These are phyloP conservation scores for Cylindroiulus punctatus DNA, from an alignment of 2,888 invertebrate genomes.

Conservation along the genomic window DNA sequence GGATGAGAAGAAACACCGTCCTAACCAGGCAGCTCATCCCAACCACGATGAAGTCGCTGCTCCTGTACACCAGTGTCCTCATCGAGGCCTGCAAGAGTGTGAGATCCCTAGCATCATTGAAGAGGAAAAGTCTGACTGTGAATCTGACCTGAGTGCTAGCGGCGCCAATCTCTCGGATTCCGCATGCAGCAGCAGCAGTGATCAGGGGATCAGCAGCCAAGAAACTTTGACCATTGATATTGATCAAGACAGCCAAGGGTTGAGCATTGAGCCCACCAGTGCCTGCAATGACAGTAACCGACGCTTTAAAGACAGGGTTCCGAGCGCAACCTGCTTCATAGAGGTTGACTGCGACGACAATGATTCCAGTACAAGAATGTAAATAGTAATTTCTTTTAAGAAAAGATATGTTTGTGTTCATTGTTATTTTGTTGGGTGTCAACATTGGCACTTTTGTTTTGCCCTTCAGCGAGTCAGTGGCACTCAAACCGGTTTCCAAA, in stretches of 20 bases:
- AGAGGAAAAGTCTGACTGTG: slow-evolving; percentile 37
- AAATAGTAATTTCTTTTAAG: not conserved
- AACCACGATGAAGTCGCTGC: not conserved
- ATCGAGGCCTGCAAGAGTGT: not conserved
- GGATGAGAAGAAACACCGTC: not conserved
- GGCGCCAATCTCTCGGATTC: not conserved
- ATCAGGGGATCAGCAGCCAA: slow-evolving; percentile 49
- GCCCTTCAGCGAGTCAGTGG: not conserved
- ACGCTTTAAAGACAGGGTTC: not conserved
- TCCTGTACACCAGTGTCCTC: not conserved
- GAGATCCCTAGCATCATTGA: slow-evolving; percentile 46
- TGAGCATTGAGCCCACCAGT: not conserved
- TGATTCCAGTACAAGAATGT: slow-evolving; percentile 30
- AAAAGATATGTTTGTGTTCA: not conserved
- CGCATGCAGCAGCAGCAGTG: not conserved
- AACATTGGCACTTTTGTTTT: not conserved
- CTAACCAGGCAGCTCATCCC: not conserved
- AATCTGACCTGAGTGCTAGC: not conserved
- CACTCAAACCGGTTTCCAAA: too few relatives aligned
- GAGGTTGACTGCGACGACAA: not conserved
- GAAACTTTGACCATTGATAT: slow-evolving; percentile 48
- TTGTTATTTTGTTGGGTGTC: not conserved
- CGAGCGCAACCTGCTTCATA: slow-evolving; percentile 19
- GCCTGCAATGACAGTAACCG: not conserved
- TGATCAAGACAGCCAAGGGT: not conserved